Base-by-base conservation (phyloP, 2,888 invertebrate genomes). In the Prenolepis imparis region DNA sequence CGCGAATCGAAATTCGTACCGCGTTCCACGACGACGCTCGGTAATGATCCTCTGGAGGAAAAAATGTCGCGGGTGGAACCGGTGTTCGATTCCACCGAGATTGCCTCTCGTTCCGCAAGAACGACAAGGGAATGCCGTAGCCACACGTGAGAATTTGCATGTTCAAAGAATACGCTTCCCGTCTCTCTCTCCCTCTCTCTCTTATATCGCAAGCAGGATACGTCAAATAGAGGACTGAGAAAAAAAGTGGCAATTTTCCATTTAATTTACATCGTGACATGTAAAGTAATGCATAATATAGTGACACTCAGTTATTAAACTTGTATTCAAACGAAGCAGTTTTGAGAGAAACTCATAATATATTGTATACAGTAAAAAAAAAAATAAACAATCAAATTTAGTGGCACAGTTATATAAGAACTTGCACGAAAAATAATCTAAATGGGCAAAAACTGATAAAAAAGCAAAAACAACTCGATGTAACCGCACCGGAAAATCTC, bases 1-100 rank as follows among this genome's bases (percentile, higher is more conserved):
- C 74, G 75, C 80, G 88, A 84, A 86, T 88, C 88, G 78, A 63
- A 73, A 88, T 88, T 88, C 88, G 82, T 75, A 66, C 21, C 48
- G 88, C 82, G 88, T 86, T 73, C 57, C 81, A 72, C 41, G 78
- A 36, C 48, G 66, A 36, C 41, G 66, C 59, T 28, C 63, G 41
- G 80, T 81, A 85, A 87, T 82, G 87, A 87, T 84, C 73, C 85
- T 84, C 72, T 32, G 57, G 87, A 82, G 78, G 39, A 75, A 82
- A 82, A 83, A 68, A 52, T 41, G 57, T 66, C 66, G 66, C 80
- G 63, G 55, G 9, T 52, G 18, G 18, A 66, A 48, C 74, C 55
- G 32, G 63, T 61, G 77, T 84, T 85, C 87, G 87, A 87, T 88
- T 82, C 57, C 78, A 36, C 72, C 70, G 82, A 84, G 78, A 88